Percentiles rank a stretch among this genome's conserved stretches.
Evolutionary conservation across 2,888 invertebrate species (phyloP).

Genomic region (Ophion ellenae): DNA sequence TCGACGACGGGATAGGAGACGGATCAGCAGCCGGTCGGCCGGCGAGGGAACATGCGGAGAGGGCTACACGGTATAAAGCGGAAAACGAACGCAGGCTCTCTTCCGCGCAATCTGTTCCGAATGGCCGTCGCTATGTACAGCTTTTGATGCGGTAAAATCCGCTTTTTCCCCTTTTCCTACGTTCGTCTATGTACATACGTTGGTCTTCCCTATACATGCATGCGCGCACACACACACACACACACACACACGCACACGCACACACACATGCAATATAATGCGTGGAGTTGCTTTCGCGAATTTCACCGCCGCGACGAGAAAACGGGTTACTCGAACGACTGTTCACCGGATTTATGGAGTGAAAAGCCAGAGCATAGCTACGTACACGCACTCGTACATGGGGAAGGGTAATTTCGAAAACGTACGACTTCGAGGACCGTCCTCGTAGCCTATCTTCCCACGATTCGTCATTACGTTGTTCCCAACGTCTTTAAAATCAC

Average conservation of each 20-base stretch:
- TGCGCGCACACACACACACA: no score
- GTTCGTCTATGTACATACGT: no score
- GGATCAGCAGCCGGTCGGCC: not conserved
- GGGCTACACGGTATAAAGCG: not conserved
- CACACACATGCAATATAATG: not conserved
- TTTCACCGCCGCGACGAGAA: slow-evolving; percentile 58
- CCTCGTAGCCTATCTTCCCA: no score
- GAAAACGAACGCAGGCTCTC: slow-evolving; percentile 32
- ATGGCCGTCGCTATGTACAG: slow-evolving; percentile 34
- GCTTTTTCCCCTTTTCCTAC: slow-evolving; percentile 28
- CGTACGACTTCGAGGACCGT: no score
- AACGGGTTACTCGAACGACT: slow-evolving; percentile 63
- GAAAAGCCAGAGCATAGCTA: slow-evolving; percentile 52
- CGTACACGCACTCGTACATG: not conserved
- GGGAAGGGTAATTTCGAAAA: no score
- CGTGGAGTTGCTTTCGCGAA: slow-evolving; percentile 38
- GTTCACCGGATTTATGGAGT: slow-evolving; percentile 63
- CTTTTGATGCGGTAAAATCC: slow-evolving; percentile 35
- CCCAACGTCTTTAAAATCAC: no score
- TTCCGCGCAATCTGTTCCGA: slow-evolving; percentile 64
- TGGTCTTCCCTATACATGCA: no score
- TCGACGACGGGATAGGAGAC: not conserved
- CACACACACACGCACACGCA: no score
- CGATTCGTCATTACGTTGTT: no score
- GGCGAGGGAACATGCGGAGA: slow-evolving; percentile 5